Conservation (phyloP, 1,140 invertebrate genomes). For the Trissolcus basalis region DNA sequence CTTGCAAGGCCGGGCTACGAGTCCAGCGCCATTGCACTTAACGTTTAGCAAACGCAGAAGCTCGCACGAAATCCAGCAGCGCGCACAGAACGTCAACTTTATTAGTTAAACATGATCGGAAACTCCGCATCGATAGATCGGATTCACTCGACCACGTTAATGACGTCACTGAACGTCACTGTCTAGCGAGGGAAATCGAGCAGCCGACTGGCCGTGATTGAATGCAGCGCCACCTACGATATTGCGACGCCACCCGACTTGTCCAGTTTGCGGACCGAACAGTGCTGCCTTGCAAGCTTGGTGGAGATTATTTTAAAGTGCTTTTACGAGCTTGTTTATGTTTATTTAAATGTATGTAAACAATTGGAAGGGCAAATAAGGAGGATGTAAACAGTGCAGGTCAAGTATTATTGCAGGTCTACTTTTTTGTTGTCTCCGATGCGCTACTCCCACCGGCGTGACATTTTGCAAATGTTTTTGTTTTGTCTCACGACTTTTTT, state of each 20-base stretch:
- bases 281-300: too few relatives aligned
- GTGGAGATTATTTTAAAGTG: too few relatives aligned
- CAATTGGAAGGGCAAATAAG: too few relatives aligned
- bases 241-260: background rate
- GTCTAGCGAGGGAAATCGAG: constrained; percentile 19
- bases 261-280: too few relatives aligned
- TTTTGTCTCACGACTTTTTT: too few relatives aligned
- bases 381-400: too few relatives aligned
- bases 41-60: constrained; percentile 21
- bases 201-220: constrained; percentile 16
- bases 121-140: constrained; percentile 60
- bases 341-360: too few relatives aligned
- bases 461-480: too few relatives aligned
- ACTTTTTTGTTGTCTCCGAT: too few relatives aligned
- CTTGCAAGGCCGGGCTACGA: background rate
- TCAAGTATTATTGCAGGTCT: too few relatives aligned
- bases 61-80: constrained; percentile 19
- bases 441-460: too few relatives aligned
- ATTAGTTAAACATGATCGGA: constrained; percentile 69
- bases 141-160: constrained; percentile 67
- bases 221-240: constrained; percentile 13
- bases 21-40: constrained; percentile 23
- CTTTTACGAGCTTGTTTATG: too few relatives aligned
- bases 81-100: constrained; percentile 63
- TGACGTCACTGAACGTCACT: constrained; percentile 63